Evolutionary conservation across 92 coral and sea anemone genomes (phyloP).

Genomic region (Actinernus sp.): DNA sequence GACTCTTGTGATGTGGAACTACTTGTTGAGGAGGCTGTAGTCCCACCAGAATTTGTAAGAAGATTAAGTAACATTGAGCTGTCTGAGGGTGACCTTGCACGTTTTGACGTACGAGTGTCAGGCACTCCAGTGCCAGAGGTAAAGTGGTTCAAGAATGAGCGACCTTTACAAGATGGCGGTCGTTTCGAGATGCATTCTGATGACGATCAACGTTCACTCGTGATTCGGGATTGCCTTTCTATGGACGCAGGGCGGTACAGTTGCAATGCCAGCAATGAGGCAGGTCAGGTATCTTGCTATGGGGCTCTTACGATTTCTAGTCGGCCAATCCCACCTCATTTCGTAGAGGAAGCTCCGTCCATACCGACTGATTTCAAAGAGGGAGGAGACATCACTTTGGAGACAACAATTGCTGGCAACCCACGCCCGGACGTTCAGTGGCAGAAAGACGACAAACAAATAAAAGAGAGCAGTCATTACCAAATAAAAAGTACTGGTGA

Average conservation of each 20-base stretch:
- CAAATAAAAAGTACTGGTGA: constrained; percentile 69
- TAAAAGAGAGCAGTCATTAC: constrained; percentile 61
- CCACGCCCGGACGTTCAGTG: constrained; percentile 94
- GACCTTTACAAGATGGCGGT: constrained; percentile 63
- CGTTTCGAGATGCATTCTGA: constrained; percentile 76
- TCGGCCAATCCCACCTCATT: constrained; percentile 72
- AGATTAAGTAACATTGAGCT: constrained; percentile 83
- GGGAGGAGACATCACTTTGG: constrained; percentile 90
- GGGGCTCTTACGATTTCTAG: constrained; percentile 77
- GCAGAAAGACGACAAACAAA: constrained; percentile 81
- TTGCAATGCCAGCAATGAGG: constrained; percentile 86
- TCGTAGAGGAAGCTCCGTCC: constrained; percentile 75
- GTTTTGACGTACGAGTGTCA: constrained; percentile 90
- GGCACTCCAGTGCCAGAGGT: constrained; percentile 97
- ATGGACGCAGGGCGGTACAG: constrained; percentile 84
- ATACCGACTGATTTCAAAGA: constrained; percentile 69
- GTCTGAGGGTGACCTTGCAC: constrained; percentile 88
- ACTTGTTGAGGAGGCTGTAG: constrained; percentile 84
- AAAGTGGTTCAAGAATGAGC: constrained; percentile 83
- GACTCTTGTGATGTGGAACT: constrained; percentile 89
- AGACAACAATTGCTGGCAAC: constrained; percentile 80
- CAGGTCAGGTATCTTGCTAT: constrained; percentile 76
- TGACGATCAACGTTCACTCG: constrained; percentile 90
- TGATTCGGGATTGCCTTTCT: constrained; percentile 72
- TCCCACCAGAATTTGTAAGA: constrained; percentile 86